These are phyloP conservation scores for Donacobius atricapilla DNA, from an alignment of 2,113 vertebrate species.

Conservation along the genomic window DNA sequence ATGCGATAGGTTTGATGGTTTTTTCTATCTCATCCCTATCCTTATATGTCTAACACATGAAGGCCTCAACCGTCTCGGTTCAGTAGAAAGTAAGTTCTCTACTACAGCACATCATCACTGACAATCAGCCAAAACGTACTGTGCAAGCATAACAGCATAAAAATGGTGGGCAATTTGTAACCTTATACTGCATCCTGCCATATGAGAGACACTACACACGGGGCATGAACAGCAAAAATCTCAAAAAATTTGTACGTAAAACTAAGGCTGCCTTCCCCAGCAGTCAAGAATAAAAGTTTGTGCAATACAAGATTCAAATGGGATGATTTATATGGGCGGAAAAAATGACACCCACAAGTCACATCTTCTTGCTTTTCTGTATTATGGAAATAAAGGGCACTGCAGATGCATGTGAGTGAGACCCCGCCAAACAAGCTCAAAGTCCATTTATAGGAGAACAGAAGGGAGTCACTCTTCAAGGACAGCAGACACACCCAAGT, in stretches of 20 bases:
- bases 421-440: too few species aligned
- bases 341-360: background rate
- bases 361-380: background rate
- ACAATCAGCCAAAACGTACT: background rate
- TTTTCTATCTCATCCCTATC: rapidly evolving
- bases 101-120: background rate
- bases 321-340: background rate
- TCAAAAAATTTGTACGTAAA: too few species aligned
- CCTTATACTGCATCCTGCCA: background rate
- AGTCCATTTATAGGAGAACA: too few species aligned
- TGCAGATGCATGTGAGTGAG: too few species aligned
- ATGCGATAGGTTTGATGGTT: background rate
- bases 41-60: background rate
- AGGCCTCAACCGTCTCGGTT: background rate
- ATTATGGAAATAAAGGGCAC: background rate
- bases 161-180: background rate
- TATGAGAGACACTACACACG: background rate
- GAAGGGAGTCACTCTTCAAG: too few species aligned
- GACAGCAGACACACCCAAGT: too few species aligned
- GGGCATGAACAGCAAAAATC: background rate
- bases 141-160: background rate
- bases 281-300: background rate
- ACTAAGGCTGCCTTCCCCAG: background rate
- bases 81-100: background rate
- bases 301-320: background rate